Evolutionary conservation across 1,140 invertebrate species (phyloP).

Genomic region (Phymastichus coffea): DNA sequence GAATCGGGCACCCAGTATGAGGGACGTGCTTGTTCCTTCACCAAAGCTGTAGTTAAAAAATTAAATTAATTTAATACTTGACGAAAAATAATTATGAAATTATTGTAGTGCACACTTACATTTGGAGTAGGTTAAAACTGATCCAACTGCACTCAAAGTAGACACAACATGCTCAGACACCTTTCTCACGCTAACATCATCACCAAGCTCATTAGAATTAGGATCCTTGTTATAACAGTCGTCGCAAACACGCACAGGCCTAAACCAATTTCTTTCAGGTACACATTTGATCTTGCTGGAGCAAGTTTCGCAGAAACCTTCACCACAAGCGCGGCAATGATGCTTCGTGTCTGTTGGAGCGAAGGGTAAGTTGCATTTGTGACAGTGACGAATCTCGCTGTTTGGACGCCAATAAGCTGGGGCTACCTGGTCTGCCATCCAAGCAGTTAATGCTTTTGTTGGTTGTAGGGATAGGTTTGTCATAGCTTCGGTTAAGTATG

Average conservation of each 20-base stretch:
- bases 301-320: slow-evolving; percentile 71
- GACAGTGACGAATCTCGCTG: slow-evolving; percentile 72
- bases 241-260: slow-evolving; percentile 70
- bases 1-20: slow-evolving; percentile 80
- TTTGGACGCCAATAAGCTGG: slow-evolving; percentile 83
- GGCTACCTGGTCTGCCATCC: slow-evolving; percentile 74
- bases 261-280: slow-evolving; percentile 66
- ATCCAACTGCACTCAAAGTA: slow-evolving; percentile 62
- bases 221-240: slow-evolving; percentile 56
- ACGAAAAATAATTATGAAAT: not conserved
- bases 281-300: slow-evolving; percentile 64
- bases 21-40: slow-evolving; percentile 78
- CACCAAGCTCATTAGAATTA: slow-evolving; percentile 36
- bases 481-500: slow-evolving; percentile 71
- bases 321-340: slow-evolving; percentile 77
- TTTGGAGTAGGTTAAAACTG: slow-evolving; percentile 60
- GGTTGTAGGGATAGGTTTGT: slow-evolving; percentile 70
- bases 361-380: slow-evolving; percentile 64
- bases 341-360: slow-evolving; percentile 64
- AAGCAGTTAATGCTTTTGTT: slow-evolving; percentile 67
- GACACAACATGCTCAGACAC: slow-evolving; percentile 66
- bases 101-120: slow-evolving; percentile 42
- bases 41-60: slow-evolving; percentile 58
- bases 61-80: not conserved
- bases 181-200: slow-evolving; percentile 63